These are phyloP conservation scores for Engystomops pustulosus DNA, from an alignment of 2,113 vertebrate species.

Conservation along the genomic window DNA sequence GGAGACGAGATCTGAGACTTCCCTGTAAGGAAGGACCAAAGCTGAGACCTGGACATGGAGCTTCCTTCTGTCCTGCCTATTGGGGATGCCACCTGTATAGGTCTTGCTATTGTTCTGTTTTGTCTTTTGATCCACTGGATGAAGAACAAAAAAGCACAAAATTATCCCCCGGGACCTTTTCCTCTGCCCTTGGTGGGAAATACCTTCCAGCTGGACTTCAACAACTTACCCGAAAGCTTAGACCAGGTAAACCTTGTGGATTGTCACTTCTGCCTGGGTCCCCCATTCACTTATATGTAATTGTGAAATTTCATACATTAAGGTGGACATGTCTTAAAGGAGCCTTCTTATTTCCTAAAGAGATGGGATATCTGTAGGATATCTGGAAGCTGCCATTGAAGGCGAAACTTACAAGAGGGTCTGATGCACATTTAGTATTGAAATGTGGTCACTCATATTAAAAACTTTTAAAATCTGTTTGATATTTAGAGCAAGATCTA, in stretches of 20 bases:
- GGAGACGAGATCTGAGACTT: not conserved
- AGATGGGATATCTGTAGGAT: no score
- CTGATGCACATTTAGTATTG: no score
- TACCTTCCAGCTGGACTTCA: slow-evolving; percentile 25
- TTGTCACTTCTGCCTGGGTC: no score
- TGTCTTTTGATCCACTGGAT: not conserved
- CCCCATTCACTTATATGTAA: no score
- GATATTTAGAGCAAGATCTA: no score
- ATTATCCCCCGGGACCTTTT: slow-evolving; percentile 33
- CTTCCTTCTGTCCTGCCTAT: not conserved
- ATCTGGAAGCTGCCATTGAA: no score
- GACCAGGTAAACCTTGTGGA: slow-evolving; percentile 18
- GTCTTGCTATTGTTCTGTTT: not conserved
- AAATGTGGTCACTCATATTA: no score
- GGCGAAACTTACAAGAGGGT: no score
- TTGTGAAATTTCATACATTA: no score
- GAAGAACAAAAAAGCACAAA: slow-evolving; percentile 16
- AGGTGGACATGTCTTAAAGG: no score
- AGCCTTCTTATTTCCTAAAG: no score
- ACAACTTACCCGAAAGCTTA: slow-evolving; percentile 14
- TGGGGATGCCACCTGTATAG: slow-evolving; percentile 7
- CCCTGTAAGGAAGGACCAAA: not conserved
- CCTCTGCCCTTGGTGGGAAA: slow-evolving; percentile 43
- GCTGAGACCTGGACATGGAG: slow-evolving; percentile 25
- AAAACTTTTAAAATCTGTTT: no score